Evolutionary conservation across 2,888 invertebrate genomes (phyloP), one percentile per base, ranked within the genome.

Genomic region (Rotaria sp.): DNA sequence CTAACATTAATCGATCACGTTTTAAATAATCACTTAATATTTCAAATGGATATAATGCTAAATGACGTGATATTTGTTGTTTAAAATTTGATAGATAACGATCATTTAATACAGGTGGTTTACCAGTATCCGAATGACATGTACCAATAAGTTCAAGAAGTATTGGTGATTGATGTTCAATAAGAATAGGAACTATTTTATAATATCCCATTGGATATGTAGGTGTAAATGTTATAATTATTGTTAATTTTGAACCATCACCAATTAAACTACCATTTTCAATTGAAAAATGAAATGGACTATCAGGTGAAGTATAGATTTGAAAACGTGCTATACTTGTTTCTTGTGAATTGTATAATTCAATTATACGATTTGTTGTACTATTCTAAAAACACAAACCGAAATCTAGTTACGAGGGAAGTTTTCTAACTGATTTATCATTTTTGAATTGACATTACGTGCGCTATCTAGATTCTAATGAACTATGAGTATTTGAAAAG

Each of bases 141-240:
- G 91, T 91, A 10, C 90, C 91, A 38, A 91, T 84, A 59, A 91
- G 85, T 84, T 91, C 91, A 80, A 91, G 87, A 87, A 89, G 90
- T 67, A 90, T 85, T 11, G 90, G 90, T 87, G 90, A 91, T 90
- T 91, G 90, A 87, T 91, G 90, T 85, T 90, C 90, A 10, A 91
- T 88, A 57, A 91, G 88, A 87, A 90, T 90, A 2, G 90, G 88
- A 59, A 91, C 88, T 45, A 89, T 87, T 24, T 90, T 88, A 88
- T 90, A 89, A 87, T 91, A 91, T 88, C 90, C 90, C 87, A 90
- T 91, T 21, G 91, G 89, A 87, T 90, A 89, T 45, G 87, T 87
- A 0, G 91, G 91, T 0, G 88, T 87, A 88, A 91, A 91, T 80
- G 88, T 88, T 26, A 91, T 87, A 50, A 89, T 88, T 38, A 91